Percentiles rank a stretch among this genome's conserved stretches.
These are phyloP conservation scores for Camelus bactrianus DNA, from an alignment of 2,113 vertebrate genomes.

Conservation along the genomic window DNA sequence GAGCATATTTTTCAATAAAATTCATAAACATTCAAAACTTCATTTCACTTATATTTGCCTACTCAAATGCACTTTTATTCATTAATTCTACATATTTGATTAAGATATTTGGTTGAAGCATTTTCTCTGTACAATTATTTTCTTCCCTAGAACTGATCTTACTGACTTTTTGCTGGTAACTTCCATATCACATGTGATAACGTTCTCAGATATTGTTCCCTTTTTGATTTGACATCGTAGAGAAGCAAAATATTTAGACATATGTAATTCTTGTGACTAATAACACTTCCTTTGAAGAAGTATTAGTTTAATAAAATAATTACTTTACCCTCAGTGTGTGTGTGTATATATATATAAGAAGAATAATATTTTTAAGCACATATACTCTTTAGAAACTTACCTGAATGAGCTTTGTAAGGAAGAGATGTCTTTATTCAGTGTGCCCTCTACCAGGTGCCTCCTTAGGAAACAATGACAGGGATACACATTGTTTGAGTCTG, in stretches of 20 bases:
- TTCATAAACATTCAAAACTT: background rate
- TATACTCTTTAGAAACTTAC: background rate
- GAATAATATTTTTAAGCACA: background rate
- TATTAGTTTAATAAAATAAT: background rate
- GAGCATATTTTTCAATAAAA: background rate
- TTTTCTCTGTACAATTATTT: background rate
- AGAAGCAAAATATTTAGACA: background rate
- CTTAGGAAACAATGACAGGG: background rate
- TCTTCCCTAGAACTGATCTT: background rate
- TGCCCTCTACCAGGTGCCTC: fast-evolving
- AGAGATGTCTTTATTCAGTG: background rate
- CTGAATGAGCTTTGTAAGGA: background rate
- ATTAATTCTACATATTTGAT: background rate
- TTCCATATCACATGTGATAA: background rate
- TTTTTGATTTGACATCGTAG: background rate
- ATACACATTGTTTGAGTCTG: too few relatives aligned
- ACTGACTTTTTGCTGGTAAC: background rate
- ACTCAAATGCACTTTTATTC: background rate
- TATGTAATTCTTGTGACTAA: background rate
- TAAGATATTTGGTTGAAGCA: background rate
- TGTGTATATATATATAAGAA: background rate
- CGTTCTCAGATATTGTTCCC: background rate
- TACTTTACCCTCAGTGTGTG: background rate
- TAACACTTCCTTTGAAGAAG: background rate
- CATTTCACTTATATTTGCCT: background rate